Evolutionary conservation across 2,888 invertebrate species (phyloP), one percentile per base, ranked within the genome.

Genomic region (Euplexia lucipara): DNA sequence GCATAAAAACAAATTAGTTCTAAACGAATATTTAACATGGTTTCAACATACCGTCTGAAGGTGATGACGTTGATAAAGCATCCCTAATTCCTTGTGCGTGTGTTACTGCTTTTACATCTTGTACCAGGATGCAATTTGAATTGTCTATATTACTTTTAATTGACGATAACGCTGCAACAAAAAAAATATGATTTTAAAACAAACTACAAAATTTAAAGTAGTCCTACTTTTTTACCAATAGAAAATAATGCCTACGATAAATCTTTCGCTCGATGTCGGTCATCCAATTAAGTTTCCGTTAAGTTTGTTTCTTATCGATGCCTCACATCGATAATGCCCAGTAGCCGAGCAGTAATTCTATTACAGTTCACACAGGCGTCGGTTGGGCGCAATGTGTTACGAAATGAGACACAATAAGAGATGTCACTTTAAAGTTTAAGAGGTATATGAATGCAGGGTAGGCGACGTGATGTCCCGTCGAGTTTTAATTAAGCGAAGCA

Each of bases 131-230:
- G 95, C 98, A 98, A 95, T 98, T 98, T 89, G 98, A 96, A 95
- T 97, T 97, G 96, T 98, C 98, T 96, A 97, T 97, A 95, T 97
- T 97, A 92, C 97, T 97, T 95, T 98, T 97, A 97, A 98, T 98
- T 91, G 98, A 98, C 96, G 97, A 98, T 95, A 98, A 97, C 92
- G 98, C 98, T 98, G 97, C 48, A 97, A 97, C 88, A 92, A 92
- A 87, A 75, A 83, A 78, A 81, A 76, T 45, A 39, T 59, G 20
- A 39, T 47, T 60, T 74, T 61, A 68, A 51, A 45, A 68, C 30
- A 60, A 65, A 58, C 34, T 54, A 58, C 45, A 37, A 53, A 63
- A 14, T 60, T 34, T 37, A 47, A 47, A 58, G 41, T 58, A n/a
- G n/a, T n/a, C 18, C 0, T 61, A 66, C 44, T 65, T 70, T 62